Percentiles rank a stretch among this genome's conserved stretches.
Conservation (phyloP, 2,888 invertebrate genomes). For the Spisula solida region DNA sequence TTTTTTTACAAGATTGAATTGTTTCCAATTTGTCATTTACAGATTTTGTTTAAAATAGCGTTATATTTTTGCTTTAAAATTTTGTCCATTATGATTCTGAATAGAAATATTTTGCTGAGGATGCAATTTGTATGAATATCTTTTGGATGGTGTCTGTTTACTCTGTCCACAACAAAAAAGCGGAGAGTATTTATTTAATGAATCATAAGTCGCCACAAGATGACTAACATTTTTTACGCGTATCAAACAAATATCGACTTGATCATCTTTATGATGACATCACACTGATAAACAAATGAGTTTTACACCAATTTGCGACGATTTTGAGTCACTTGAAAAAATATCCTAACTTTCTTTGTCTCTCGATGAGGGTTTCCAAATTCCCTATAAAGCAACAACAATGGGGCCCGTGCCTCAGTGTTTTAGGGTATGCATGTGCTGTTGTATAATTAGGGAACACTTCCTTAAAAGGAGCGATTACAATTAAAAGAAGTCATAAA, state of each 20-base stretch:
- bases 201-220: background rate
- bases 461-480: conserved; percentile 63
- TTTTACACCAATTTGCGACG: background rate
- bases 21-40: no score
- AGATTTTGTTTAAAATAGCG: no score
- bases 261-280: conserved; percentile 22
- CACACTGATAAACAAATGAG: background rate
- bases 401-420: conserved; percentile 44
- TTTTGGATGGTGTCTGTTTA: background rate
- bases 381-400: conserved; percentile 25
- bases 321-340: conserved; percentile 33
- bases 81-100: background rate
- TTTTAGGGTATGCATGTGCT: conserved; percentile 48
- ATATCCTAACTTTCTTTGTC: conserved; percentile 35
- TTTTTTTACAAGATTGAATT: no score
- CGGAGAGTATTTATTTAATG: background rate
- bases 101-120: background rate
- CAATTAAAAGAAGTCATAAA: conserved; percentile 68
- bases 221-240: background rate
- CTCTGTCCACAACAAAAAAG: background rate
- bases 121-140: background rate
- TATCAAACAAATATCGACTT: background rate
- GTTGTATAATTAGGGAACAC: conserved; percentile 58
- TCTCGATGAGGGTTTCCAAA: conserved; percentile 13
- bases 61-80: background rate